phyloP scores from a whole-genome alignment of 2,888 invertebrate species.

The Eueremaeus valkanovi region DNA sequence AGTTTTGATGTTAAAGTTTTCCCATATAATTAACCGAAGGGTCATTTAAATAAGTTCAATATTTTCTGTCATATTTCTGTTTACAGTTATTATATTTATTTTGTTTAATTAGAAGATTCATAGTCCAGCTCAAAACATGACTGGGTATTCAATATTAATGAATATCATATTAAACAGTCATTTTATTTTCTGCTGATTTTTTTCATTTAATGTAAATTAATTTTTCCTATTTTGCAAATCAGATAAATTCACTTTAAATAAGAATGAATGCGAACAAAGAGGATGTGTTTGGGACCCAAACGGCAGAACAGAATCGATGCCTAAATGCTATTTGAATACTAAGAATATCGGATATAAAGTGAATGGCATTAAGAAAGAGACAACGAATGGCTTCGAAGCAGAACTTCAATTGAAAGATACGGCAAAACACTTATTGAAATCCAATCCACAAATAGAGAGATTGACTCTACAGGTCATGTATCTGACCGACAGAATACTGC shows the following conservation, averaged over 20 bases:
- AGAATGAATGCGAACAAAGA: neutral
- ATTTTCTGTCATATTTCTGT: no score
- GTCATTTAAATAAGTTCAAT: no score
- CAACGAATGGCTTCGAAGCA: neutral
- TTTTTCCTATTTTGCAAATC: no score
- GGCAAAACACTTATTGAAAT: neutral
- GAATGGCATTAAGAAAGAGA: neutral
- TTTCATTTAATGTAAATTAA: no score
- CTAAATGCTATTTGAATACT: slow-evolving; percentile 28
- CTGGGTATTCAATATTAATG: no score
- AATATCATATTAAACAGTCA: no score
- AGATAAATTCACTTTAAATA: neutral
- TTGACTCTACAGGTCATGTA: slow-evolving; percentile 41
- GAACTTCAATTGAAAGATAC: neutral
- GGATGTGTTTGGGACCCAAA: slow-evolving; percentile 8
- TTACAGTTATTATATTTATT: no score
- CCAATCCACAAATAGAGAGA: neutral
- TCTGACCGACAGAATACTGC: slow-evolving; percentile 42
- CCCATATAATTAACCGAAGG: no score
- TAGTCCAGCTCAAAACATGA: no score
- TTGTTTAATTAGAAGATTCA: no score
- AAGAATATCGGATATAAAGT: slow-evolving; percentile 17
- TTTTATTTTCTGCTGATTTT: no score
- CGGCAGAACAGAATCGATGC: neutral
- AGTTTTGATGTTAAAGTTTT: no score